Evolutionary conservation across 2,888 invertebrate species (phyloP).

Genomic region (Hypolimnas misippus): DNA sequence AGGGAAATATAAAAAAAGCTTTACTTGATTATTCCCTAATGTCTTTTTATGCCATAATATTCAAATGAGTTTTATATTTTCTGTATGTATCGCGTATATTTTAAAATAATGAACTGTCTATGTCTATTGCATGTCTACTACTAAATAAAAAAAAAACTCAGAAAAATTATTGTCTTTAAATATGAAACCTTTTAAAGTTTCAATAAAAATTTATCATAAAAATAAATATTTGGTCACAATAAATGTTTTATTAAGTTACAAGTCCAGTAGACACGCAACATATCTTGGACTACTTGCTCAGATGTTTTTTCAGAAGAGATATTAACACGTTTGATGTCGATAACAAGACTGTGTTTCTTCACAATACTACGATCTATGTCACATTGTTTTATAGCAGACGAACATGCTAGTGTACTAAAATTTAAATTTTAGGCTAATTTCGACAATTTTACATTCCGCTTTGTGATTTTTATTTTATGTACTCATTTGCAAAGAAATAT

Average conservation of each 20-base stretch:
- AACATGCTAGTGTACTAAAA: neutral
- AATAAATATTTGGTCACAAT: neutral
- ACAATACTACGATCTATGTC: neutral
- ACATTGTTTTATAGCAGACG: neutral
- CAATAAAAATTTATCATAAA: neutral
- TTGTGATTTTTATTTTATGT: slow-evolving; percentile 49
- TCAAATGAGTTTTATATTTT: slow-evolving; percentile 36
- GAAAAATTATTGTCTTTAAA: too few relatives aligned
- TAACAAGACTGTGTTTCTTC: neutral
- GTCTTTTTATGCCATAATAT: slow-evolving; percentile 60
- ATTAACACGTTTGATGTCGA: neutral
- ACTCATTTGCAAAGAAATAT: slow-evolving; percentile 42
- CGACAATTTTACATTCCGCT: slow-evolving; percentile 53
- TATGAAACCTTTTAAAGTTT: neutral
- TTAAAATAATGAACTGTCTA: neutral
- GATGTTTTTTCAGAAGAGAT: slow-evolving; percentile 8
- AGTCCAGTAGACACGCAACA: neutral
- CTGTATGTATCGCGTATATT: slow-evolving; percentile 9
- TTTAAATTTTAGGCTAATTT: slow-evolving; percentile 17
- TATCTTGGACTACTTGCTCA: slow-evolving; percentile 16
- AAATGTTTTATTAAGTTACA: neutral
- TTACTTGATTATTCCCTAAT: slow-evolving; percentile 60
- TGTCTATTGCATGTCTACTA: slow-evolving; percentile 1
- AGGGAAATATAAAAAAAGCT: slow-evolving; percentile 67
- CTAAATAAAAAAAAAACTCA: too few relatives aligned